Base-by-base conservation (phyloP, 2,113 vertebrate genomes). In the Eolophus roseicapilla region DNA sequence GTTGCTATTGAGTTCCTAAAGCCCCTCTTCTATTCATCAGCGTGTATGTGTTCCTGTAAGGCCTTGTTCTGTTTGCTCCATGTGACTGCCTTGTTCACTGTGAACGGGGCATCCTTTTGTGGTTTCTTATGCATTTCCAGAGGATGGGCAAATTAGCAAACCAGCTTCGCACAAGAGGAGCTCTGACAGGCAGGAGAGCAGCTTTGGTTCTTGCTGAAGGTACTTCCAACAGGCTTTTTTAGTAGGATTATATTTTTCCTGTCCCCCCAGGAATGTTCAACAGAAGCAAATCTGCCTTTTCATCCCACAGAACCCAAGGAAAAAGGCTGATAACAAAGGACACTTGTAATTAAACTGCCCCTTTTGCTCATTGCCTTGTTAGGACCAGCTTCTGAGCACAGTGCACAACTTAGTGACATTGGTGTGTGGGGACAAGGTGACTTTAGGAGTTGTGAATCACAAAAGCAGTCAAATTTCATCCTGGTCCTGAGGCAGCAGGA, bases 211-310 rank as follows among this genome's bases (percentile, higher is more conserved):
- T 95, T 76, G 76, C 87, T 86, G 89, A 91, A 93, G 89, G 67
- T 95, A 65, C 82, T 97, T 97, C 91, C 79, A 84, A 17, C 83
- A 65, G 94, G 71, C 41, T 97, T 94, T 63, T 55, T 93, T 93
- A 86, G 80, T 50, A 84, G 94, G 75, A 41, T 84, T 65, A 69
- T 84, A 95, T 82, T 95, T 95, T 96, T 89, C 82, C 86, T 82
- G 68, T 96, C 95, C 69, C 90, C 84, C 28, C 90, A 89, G 92
- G 94, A 96, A 93, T 63, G 73, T 90, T 95, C 91, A 91, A 81
- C 63, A 86, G 76, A 91, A 95, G 94, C 74, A 96, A 96, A 89
- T 96, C 76, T 95, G 85, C 79, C 90, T 97, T 96, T 97, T 96
- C 39, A 94, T 94, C 71, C 65, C 47, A 59, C 52, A 69, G 75